Evolutionary conservation across 2,888 invertebrate genomes (phyloP), one percentile per base, ranked within the genome.

Genomic region (Drosophila maculinotata): DNA sequence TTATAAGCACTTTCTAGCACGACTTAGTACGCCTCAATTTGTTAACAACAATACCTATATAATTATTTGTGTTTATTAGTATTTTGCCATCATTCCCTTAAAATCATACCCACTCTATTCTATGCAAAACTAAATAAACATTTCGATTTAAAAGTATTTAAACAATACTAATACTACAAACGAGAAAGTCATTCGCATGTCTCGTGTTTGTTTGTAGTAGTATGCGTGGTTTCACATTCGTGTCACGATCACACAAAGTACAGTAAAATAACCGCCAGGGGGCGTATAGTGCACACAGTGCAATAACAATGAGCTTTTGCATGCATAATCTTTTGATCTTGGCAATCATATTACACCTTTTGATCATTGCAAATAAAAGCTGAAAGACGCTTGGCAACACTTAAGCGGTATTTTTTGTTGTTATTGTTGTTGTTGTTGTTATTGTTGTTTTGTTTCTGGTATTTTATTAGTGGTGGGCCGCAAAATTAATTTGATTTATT

Each of bases 401-500:
- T 54, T 44, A 12, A 15, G 14, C 33, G 1, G 4, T 17, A 17
- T 12, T 47, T 47, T n/a, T 14, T 38, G 31, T 45, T 30, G 23
- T 41, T 14, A 0, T 20, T 6, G 38, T 45, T 42, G 31, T 35
- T 48, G 28, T 41, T 14, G 3, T 15, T 8, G 44, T 26, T 10
- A 9, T n/a, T n/a, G 28, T 39, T 2, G 4, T 48, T 25, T 28
- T 35, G n/a, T 12, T 45, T 31, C 45, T 49, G 6, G 36, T 25
- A 1, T 5, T 30, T 42, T 54, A 48, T 51, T 69, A 42, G 42
- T 47, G 53, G 47, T 2, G 44, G 15, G 56, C 31, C 44, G 20
- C 54, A 39, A 38, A 63, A 75, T 82, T 75, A 77, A 74, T 76
- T 78, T 86, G 83, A 83, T 83, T 86, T 86, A 83, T 83, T 83